These are phyloP conservation scores for Cotesia chilonis DNA, from an alignment of 1,140 invertebrate genomes.

Conservation along the genomic window DNA sequence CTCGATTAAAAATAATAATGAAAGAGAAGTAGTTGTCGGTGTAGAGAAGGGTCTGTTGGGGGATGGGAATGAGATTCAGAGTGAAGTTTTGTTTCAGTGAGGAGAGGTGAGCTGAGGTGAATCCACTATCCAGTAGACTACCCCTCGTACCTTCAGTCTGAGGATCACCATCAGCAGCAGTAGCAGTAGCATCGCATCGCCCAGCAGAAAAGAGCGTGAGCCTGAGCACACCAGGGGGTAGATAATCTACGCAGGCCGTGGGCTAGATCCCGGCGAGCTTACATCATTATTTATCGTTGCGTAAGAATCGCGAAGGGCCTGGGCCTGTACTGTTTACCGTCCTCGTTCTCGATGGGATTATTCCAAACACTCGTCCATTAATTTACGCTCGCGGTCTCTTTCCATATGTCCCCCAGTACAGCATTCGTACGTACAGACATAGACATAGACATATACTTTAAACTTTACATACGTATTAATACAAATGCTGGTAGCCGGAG, in stretches of 20 bases:
- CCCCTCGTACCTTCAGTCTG: background rate
- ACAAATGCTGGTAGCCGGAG: no score
- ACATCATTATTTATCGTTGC: conserved; percentile 63
- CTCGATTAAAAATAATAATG: conserved; percentile 26
- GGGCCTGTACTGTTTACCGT: conserved; percentile 51
- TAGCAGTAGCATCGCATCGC: no score
- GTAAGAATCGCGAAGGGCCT: conserved; percentile 61
- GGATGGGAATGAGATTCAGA: background rate
- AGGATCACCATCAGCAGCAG: background rate
- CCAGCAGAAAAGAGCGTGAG: background rate
- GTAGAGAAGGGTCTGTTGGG: no score
- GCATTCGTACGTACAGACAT: conserved; percentile 5
- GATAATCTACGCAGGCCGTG: conserved; percentile 44
- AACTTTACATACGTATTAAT: background rate
- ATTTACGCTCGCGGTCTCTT: conserved; percentile 42
- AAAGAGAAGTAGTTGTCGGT: background rate
- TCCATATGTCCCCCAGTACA: conserved; percentile 15
- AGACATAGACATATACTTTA: background rate
- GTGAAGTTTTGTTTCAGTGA: background rate
- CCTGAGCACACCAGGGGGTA: conserved; percentile 18
- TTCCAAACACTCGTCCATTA: conserved; percentile 47
- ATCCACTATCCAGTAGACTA: no score
- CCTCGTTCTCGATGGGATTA: conserved; percentile 52
- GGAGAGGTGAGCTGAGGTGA: conserved; percentile 7
- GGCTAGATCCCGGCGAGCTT: conserved; percentile 48